Evolutionary conservation across 2,113 vertebrate species (phyloP).

Genomic region (Lutjanus erythropterus): DNA sequence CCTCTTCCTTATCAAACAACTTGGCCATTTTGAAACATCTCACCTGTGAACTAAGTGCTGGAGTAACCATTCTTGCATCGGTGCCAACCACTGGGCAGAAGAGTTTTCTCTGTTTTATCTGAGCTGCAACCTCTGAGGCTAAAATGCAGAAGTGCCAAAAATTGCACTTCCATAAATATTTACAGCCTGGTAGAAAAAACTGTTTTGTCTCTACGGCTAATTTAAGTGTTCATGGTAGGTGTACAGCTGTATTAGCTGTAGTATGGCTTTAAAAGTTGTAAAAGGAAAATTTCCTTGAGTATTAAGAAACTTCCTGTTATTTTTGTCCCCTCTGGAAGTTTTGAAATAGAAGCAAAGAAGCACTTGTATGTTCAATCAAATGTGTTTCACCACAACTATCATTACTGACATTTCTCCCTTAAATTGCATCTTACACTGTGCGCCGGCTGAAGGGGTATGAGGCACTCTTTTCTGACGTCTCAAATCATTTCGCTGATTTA

Average conservation of each 20-base stretch:
- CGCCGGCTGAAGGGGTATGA: constrained; percentile 1
- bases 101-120: background rate
- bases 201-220: no score
- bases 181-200: no score
- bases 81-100: background rate
- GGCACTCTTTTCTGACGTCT: constrained; percentile 1
- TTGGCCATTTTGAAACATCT: constrained; percentile 1
- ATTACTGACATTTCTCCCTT: constrained; percentile 30
- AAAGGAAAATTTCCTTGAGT: background rate
- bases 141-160: no score
- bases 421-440: constrained; percentile 38
- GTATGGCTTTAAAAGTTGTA: background rate
- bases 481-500: constrained; percentile 35
- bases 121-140: no score
- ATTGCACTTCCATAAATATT: no score
- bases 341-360: background rate
- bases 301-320: background rate
- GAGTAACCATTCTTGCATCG: constrained; percentile 5
- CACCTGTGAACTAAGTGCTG: constrained; percentile 15
- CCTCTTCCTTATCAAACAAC: constrained; percentile 6
- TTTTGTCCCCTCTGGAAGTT: background rate
- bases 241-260: no score
- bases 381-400: constrained; percentile 8
- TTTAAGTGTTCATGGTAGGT: no score
- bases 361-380: constrained; percentile 5